Evolutionary conservation across 2,888 invertebrate species (phyloP).

Genomic region (Netelia inedita): DNA sequence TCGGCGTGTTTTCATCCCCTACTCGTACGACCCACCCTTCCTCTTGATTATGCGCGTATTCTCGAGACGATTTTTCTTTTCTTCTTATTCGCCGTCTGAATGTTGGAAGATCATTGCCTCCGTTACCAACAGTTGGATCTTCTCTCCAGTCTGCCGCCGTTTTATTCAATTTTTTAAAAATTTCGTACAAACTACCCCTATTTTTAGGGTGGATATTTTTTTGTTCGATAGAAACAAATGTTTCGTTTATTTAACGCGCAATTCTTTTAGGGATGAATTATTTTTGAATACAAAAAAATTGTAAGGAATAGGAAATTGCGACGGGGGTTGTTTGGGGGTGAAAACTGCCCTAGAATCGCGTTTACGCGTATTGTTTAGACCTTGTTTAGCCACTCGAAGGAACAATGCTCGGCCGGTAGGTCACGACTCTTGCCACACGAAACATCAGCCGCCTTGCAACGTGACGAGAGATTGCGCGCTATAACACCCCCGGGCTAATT

Average conservation of each 20-base stretch:
- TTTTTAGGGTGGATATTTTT: no score
- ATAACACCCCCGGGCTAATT: constrained; percentile 71
- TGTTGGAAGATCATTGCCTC: not conserved
- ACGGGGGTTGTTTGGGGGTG: no score
- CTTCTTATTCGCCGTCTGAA: not conserved
- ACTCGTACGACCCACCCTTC: not conserved
- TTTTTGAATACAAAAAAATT: no score
- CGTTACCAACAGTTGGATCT: not conserved
- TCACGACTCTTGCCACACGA: constrained; percentile 24
- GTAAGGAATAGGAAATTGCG: no score
- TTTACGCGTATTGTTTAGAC: not conserved
- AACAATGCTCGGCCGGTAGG: constrained; percentile 42
- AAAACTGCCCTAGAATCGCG: no score
- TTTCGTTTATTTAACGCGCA: no score
- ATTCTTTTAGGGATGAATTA: no score
- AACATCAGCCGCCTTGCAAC: constrained; percentile 25
- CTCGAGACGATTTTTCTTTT: not conserved
- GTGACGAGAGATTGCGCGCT: constrained; percentile 9
- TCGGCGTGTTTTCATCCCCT: constrained; percentile 8
- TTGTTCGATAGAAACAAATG: no score
- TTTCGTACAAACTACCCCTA: no score
- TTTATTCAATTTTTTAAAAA: no score
- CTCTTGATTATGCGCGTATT: not conserved
- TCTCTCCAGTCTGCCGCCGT: no score
- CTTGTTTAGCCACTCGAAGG: constrained; percentile 44